Evolutionary conservation across 2,888 invertebrate genomes (phyloP).

Genomic region (Phymatocera aterrima): DNA sequence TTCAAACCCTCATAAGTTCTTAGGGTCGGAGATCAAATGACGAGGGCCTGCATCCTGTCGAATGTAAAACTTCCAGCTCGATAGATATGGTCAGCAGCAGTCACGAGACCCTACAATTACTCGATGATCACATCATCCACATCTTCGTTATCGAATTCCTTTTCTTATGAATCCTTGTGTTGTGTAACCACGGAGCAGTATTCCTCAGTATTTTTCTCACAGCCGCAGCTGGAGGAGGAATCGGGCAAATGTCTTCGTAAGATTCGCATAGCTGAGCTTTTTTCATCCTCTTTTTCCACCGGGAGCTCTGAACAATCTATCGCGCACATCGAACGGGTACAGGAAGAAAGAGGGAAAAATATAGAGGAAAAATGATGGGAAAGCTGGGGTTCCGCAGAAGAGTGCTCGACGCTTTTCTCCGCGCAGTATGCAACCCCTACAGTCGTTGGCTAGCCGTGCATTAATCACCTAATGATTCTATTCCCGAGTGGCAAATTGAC

Average conservation of each 20-base stretch:
- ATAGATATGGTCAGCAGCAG: constrained; percentile 42
- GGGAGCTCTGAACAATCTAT: not conserved
- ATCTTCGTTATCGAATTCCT: not conserved
- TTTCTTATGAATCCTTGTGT: too few relatives aligned
- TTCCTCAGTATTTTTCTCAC: not conserved
- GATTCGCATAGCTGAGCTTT: too few relatives aligned
- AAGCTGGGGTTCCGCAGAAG: constrained; percentile 21
- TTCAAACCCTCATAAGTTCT: not conserved
- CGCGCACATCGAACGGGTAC: constrained; percentile 42
- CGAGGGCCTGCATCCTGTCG: constrained; percentile 27
- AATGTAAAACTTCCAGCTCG: not conserved
- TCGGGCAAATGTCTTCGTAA: too few relatives aligned
- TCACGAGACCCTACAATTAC: not conserved
- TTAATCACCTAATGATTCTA: constrained; percentile 69
- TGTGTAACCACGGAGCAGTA: too few relatives aligned
- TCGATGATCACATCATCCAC: not conserved
- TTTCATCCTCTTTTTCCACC: too few relatives aligned
- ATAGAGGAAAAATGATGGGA: constrained; percentile 11
- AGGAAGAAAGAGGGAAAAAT: constrained; percentile 47
- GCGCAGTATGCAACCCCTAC: constrained; percentile 44
- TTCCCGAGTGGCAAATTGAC: constrained; percentile 74
- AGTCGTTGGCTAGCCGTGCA: constrained; percentile 28
- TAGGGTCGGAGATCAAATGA: not conserved
- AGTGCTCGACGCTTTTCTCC: not conserved
- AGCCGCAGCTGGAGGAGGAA: not conserved